Percentiles rank a stretch among this genome's conserved stretches.
These are phyloP conservation scores for Festucalex cinctus DNA, from an alignment of 2,113 vertebrate genomes.

Conservation along the genomic window DNA sequence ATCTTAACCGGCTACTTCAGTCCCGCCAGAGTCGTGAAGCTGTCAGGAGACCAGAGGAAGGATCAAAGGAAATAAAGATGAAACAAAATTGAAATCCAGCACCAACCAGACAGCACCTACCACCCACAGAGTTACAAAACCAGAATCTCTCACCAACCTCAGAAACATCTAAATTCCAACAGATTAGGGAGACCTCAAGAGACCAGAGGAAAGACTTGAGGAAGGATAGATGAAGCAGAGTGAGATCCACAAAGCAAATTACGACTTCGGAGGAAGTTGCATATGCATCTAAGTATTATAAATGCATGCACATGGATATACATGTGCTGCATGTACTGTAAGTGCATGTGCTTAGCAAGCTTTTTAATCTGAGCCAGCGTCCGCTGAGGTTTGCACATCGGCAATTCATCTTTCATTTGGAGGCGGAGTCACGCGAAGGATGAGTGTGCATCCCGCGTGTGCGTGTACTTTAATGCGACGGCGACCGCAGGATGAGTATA, in stretches of 20 bases:
- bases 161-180: no score
- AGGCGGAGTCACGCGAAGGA: conserved; percentile 45
- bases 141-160: no score
- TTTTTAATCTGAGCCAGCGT: conserved; percentile 34
- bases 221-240: no score
- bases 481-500: conserved; percentile 24
- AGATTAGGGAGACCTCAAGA: no score
- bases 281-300: neutral
- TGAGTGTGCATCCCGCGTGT: conserved; percentile 14
- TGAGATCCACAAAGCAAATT: conserved; percentile 10
- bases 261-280: conserved; percentile 8
- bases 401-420: conserved; percentile 36
- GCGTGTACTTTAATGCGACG: conserved; percentile 13
- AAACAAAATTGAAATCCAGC: no score
- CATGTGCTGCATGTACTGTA: neutral
- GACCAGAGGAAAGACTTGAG: no score
- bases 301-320: neutral
- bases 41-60: no score
- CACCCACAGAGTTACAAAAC: no score
- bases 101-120: no score
- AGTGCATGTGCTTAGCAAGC: conserved; percentile 20
- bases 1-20: no score
- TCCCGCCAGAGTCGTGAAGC: no score
- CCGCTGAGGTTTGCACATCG: conserved; percentile 31
- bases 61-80: no score